Evolutionary conservation across 2,797 vertebrate genomes (phyloP), one percentile per base, ranked within the genome.

Genomic region (Aulostomus chinensis): DNA sequence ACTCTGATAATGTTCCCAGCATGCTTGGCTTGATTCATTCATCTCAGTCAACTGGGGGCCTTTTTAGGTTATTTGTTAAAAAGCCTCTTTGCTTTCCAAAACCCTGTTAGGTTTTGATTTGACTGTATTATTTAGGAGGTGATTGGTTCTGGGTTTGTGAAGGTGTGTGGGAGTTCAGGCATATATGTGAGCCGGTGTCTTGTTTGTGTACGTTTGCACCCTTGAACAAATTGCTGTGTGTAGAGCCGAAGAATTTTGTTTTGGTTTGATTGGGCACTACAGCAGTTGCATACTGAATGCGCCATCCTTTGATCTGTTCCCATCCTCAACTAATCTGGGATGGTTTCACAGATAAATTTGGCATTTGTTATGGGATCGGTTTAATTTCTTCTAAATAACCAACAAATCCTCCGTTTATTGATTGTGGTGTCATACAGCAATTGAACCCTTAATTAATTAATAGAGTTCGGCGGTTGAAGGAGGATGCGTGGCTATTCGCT

Each of bases 11-110:
- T 76, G 75, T 81, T 81, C 72, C 53, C 80, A 74, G 81, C 81
- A 70, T 55, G 80, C 76, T 68, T 47, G 57, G 59, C 69, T 73
- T 76, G 73, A 80, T 81, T 83, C 85, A 83, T 88, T 85, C 84
- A 86, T 81, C 80, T 54, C 61, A 77, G 59, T 63, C 81, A 68
- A 76, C 59, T 71, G 62, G 77, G 76, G 70, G 52, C 39, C 55
- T 68, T 82, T 83, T 54, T 46, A 54, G 24, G 7, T 76, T 77
- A 77, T 83, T 82, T 80, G 73, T 81, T 59, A 58, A 73, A 73
- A 78, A 80, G 59, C 38, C 34, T 72, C 43, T 57, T 55, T 56
- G 63, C 56, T 78, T 70, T 75, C 70, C 68, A 64, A 58, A 78
- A 78, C 52, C 60, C 58, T 61, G 80, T 75, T 58, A 72, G 53